Evolutionary conservation across 2,113 vertebrate species (phyloP), one percentile per base, ranked within the genome.

Genomic region (Cynocephalus volans): DNA sequence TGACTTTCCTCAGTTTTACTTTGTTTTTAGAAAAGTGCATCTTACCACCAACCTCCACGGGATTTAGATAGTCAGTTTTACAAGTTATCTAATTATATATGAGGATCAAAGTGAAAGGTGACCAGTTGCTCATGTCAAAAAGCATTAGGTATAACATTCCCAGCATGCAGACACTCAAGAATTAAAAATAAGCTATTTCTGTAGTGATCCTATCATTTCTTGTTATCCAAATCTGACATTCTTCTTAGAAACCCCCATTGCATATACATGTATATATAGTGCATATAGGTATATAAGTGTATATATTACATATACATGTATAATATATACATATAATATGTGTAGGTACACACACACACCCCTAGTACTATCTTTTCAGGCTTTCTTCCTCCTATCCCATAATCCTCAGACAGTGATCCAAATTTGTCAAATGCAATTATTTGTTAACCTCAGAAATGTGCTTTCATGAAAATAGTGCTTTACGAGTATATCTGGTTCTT

Each of bases 401-500:
- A 52, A 23, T 56, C 23, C 15, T 70, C 31, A 69, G 33, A 83
- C 41, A 41, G 33, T n/a, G 26, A 45, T 70, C 45, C 60, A 77
- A 69, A 88, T 73, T 70, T 81, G 26, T 76, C 50, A 31, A 62
- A 48, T 21, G 26, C 70, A 8, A 11, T 81, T 21, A 50, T 80
- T 90, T 73, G 54, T 31, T 73, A 86, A 67, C 8, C 82, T 79
- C 48, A 90, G 64, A 73, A 6, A 10, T 79, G 8, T 79, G 17
- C 52, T 84, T 84, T 90, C 56, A 77, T 84, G 31, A 89, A 92
- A 89, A 89, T 36, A 84, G 9, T 31, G 33, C 15, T 79, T 91
- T 88, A 41, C 41, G 41, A 41, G 41, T 41, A 56, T 94, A 93
- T 79, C 58, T 90, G 31, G 60, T 82, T 88, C 41, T 94, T 58